Conservation (phyloP, 2,888 invertebrate genomes). For the Aricia artaxerxes region DNA sequence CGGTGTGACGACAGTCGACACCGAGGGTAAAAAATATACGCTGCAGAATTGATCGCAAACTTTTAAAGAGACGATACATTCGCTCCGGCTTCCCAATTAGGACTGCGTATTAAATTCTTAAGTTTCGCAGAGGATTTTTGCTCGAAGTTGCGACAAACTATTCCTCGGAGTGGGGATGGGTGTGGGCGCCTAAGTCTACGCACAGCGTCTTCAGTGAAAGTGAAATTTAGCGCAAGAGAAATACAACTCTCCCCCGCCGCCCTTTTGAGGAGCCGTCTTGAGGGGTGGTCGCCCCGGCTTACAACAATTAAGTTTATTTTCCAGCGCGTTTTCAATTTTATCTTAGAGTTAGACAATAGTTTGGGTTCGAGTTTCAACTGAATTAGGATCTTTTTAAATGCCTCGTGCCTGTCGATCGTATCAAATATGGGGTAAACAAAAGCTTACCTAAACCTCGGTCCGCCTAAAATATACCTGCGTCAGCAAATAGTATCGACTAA, state of each 20-base stretch:
- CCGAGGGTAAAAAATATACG: constrained; percentile 64
- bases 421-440: not conserved
- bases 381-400: not conserved
- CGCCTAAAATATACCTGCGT: not conserved
- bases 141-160: constrained; percentile 51
- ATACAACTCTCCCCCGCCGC: constrained; percentile 68
- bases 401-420: not conserved
- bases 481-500: not conserved
- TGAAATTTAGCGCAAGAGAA: constrained; percentile 80
- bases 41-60: constrained; percentile 54
- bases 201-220: constrained; percentile 78
- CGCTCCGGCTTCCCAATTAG: constrained; percentile 12
- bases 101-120: constrained; percentile 4
- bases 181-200: constrained; percentile 74
- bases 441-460: not conserved
- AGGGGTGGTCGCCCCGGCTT: constrained; percentile 72
- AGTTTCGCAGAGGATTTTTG: not conserved
- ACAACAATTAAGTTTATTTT: constrained; percentile 79
- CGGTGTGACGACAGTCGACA: constrained; percentile 71
- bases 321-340: constrained; percentile 67
- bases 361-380: not conserved
- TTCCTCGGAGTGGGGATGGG: constrained; percentile 60
- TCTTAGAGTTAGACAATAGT: constrained; percentile 34
- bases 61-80: constrained; percentile 31
- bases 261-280: constrained; percentile 52